Percentiles rank a stretch among this genome's conserved stretches.
Conservation (phyloP, 2,888 invertebrate species). For the Sminthurides aquaticus region DNA sequence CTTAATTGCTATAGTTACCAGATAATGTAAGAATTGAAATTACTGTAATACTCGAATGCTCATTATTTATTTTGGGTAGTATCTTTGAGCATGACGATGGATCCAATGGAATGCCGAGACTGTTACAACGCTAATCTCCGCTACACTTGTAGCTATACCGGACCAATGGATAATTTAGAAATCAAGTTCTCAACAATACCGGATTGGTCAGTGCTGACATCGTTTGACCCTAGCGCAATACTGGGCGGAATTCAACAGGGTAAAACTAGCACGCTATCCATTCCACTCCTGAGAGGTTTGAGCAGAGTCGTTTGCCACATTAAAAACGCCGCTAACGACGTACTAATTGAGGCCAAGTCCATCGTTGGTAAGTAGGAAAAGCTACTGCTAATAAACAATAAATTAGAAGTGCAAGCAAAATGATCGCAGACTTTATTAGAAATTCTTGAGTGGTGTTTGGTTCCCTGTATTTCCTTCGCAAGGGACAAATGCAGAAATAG, state of each 20-base stretch:
- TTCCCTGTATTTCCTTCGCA: no score
- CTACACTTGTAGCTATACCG: background rate
- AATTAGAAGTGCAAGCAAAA: no score
- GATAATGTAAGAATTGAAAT: background rate
- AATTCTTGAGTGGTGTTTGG: no score
- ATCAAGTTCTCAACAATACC: slow-evolving; percentile 1
- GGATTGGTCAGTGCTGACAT: background rate
- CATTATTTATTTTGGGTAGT: background rate
- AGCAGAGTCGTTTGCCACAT: slow-evolving; percentile 3
- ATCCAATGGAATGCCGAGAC: slow-evolving; percentile 34
- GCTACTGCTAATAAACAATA: no score
- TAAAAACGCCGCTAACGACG: no score
- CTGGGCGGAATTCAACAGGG: background rate
- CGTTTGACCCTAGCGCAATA: background rate
- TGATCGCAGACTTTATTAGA: no score
- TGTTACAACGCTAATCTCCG: background rate
- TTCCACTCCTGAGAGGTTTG: slow-evolving; percentile 1
- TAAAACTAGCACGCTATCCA: background rate
- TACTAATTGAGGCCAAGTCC: no score
- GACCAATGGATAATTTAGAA: background rate
- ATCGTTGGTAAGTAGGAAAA: no score
- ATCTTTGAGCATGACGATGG: slow-evolving; percentile 28
- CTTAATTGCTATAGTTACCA: no score
- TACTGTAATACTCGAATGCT: background rate
- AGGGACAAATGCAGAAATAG: no score